Evolutionary conservation across 2,888 invertebrate species (phyloP).

Genomic region (Stenurella melanura): DNA sequence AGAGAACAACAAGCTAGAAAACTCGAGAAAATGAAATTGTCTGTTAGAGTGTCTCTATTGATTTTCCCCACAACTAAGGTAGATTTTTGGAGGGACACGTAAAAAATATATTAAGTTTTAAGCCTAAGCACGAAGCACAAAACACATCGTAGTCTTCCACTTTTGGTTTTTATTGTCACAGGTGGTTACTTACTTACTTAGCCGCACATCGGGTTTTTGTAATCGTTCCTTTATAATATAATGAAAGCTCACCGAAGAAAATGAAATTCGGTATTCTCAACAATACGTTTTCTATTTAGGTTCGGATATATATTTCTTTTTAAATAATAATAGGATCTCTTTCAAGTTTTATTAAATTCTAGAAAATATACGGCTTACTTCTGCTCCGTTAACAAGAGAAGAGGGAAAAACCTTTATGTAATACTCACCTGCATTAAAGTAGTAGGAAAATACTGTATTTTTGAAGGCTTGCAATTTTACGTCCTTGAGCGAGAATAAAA

Average conservation of each 20-base stretch:
- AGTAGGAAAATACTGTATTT: not conserved
- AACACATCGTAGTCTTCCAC: not conserved
- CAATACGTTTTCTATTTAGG: slow-evolving; percentile 9
- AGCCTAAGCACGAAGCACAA: slow-evolving; percentile 5
- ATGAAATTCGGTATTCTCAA: not conserved
- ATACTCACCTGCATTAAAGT: not conserved
- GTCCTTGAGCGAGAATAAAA: not conserved
- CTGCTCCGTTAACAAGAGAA: not conserved
- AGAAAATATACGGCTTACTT: not conserved
- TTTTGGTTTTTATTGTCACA: slow-evolving; percentile 18
- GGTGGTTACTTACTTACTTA: not conserved
- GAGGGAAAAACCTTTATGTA: slow-evolving; percentile 1
- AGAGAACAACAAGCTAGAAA: slow-evolving; percentile 4
- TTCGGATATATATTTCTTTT: slow-evolving; percentile 7
- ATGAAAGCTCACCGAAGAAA: not conserved
- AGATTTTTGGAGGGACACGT: not conserved
- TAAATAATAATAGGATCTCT: not conserved
- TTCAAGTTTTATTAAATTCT: slow-evolving; percentile 17
- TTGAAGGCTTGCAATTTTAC: not conserved
- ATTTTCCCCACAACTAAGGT: slow-evolving; percentile 8
- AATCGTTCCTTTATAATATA: slow-evolving; percentile 1
- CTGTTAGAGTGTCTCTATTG: not conserved
- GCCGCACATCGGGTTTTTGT: not conserved
- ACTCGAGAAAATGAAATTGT: slow-evolving; percentile 12
- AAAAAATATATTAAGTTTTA: slow-evolving; percentile 19